A percentile compares a stretch with the other conserved stretches of the same genome.
Conservation (phyloP, 2,888 invertebrate genomes). For the Aradus depressus region DNA sequence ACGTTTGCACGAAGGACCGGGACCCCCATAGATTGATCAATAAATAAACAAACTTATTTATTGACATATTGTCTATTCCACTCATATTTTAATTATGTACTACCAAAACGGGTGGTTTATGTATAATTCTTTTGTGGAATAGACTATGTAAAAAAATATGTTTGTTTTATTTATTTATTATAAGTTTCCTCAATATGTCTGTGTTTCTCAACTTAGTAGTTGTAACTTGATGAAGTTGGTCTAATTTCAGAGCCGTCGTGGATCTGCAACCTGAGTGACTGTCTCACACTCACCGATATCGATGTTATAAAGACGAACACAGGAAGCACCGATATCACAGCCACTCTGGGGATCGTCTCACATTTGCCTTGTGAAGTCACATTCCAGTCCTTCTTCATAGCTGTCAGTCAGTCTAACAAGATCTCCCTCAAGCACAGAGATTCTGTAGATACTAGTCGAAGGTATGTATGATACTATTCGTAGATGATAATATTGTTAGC, state of each 20-base stretch:
- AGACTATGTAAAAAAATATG: not conserved
- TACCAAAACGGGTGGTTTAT: too few relatives aligned
- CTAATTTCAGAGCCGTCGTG: conserved; percentile 43
- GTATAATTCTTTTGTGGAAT: too few relatives aligned
- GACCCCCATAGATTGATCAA: too few relatives aligned
- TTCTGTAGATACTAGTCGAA: conserved; percentile 1
- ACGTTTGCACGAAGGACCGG: too few relatives aligned
- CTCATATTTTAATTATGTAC: too few relatives aligned
- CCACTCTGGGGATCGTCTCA: conserved; percentile 6
- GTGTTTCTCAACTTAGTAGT: not conserved
- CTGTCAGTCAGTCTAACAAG: conserved; percentile 15
- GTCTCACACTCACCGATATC: conserved; percentile 45
- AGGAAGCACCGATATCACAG: conserved; percentile 23
- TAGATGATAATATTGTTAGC: too few relatives aligned
- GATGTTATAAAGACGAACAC: conserved; percentile 40
- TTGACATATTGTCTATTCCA: too few relatives aligned
- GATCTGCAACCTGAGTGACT: conserved; percentile 36
- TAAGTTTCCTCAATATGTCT: not conserved
- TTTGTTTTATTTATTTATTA: not conserved
- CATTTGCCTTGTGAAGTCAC: conserved; percentile 3
- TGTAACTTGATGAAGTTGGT: too few relatives aligned
- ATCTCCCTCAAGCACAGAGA: conserved; percentile 10
- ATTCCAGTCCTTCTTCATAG: conserved; percentile 14
- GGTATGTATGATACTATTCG: not conserved
- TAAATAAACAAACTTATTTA: too few relatives aligned